A percentile compares a stretch with the other conserved stretches of the same genome.
Evolutionary conservation across 2,797 vertebrate genomes (phyloP).

Genomic region (Cercopithecus mitis): DNA sequence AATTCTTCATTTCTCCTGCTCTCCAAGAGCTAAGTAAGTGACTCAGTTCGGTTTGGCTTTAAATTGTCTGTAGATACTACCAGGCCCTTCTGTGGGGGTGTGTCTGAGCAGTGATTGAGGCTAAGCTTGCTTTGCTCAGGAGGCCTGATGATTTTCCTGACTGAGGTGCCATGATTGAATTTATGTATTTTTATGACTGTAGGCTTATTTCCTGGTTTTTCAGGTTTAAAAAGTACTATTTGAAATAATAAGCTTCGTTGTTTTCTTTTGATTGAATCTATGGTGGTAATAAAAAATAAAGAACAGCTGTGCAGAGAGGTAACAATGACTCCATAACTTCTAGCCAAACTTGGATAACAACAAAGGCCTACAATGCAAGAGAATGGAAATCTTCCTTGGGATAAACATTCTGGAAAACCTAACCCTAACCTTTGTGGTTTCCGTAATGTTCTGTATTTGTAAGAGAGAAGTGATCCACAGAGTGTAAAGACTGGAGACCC

Average conservation of each 20-base stretch:
- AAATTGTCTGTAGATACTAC: neutral
- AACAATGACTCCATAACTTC: neutral
- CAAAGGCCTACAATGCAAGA: neutral
- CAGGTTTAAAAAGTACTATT: slow-evolving; percentile 63
- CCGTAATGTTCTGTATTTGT: neutral
- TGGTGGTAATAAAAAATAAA: slow-evolving; percentile 28
- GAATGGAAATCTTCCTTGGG: neutral
- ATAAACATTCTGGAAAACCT: neutral
- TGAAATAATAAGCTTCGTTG: slow-evolving; percentile 61
- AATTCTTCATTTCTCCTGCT: neutral
- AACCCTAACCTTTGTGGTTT: neutral
- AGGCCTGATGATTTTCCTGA: slow-evolving; percentile 43
- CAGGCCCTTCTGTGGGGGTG: neutral
- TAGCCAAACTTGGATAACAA: neutral
- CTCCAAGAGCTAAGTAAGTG: neutral
- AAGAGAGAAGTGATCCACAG: neutral
- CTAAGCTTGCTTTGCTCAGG: neutral
- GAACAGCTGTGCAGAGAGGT: slow-evolving; percentile 22
- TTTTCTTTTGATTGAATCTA: slow-evolving; percentile 63
- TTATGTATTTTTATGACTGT: slow-evolving; percentile 58
- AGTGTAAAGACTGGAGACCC: neutral
- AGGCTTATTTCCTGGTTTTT: slow-evolving; percentile 68
- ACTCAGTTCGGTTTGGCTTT: neutral
- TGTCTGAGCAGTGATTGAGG: neutral
- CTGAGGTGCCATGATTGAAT: slow-evolving; percentile 5